Evolutionary conservation across 1,140 invertebrate species (phyloP).

Genomic region (Platorchestia sp.): DNA sequence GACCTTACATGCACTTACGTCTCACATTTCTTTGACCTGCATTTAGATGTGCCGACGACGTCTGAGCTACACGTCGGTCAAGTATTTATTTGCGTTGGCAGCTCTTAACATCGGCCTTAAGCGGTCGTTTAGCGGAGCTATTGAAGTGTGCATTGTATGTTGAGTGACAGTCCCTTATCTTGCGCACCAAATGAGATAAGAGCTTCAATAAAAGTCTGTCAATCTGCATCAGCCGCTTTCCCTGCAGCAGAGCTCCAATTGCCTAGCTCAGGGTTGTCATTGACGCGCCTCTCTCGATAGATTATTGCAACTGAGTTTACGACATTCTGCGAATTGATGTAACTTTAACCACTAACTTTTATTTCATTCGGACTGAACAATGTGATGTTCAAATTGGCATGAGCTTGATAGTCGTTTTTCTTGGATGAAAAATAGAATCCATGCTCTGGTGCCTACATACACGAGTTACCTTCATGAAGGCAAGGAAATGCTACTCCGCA

Average conservation of each 20-base stretch:
- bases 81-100: conserved; percentile 14
- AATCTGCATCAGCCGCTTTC: conserved; percentile 24
- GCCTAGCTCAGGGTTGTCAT: conserved; percentile 6
- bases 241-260: neutral
- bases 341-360: neutral
- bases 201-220: conserved; percentile 42
- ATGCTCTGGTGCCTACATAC: neutral
- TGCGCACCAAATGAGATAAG: conserved; percentile 49
- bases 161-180: conserved; percentile 46
- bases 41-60: neutral
- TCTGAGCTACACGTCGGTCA: neutral
- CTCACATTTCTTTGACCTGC: neutral
- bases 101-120: neutral
- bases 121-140: conserved; percentile 42
- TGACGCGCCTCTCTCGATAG: neutral
- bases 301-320: neutral
- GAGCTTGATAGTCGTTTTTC: neutral
- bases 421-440: neutral
- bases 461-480: neutral
- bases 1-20: neutral
- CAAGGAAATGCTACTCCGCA: neutral
- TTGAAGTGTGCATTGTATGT: conserved; percentile 14
- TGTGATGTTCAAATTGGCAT: neutral
- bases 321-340: neutral
- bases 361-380: neutral